Evolutionary conservation across 2,113 vertebrate genomes (phyloP).

Genomic region (Crotalus helleri): DNA sequence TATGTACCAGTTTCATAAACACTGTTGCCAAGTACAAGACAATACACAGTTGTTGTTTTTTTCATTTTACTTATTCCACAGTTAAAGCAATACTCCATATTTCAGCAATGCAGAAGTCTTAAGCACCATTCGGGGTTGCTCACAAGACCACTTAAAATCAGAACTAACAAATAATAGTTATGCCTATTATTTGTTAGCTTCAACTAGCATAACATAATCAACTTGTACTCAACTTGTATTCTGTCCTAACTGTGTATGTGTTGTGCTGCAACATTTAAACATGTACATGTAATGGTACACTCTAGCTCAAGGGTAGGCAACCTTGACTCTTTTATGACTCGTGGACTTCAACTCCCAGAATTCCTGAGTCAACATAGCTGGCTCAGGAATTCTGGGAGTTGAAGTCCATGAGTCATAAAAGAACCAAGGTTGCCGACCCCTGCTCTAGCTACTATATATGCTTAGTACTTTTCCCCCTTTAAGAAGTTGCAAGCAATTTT

Average conservation of each 20-base stretch:
- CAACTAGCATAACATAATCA: not conserved
- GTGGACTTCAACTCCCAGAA: too few species aligned
- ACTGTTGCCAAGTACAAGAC: constrained; percentile 23
- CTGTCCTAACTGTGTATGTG: not conserved
- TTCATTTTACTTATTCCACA: constrained; percentile 59
- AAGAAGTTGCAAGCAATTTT: constrained; percentile 1
- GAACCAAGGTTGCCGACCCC: too few species aligned
- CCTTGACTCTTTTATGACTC: too few species aligned
- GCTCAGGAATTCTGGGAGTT: too few species aligned
- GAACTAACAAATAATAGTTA: not conserved
- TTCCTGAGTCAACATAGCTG: too few species aligned
- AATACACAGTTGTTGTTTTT: constrained; percentile 35
- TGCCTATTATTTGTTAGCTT: not conserved
- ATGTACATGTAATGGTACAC: constrained; percentile 35
- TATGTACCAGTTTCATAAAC: constrained; percentile 35
- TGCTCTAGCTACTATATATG: constrained; percentile 35
- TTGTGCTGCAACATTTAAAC: constrained; percentile 15
- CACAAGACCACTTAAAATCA: not conserved
- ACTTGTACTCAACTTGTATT: not conserved
- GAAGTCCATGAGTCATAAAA: too few species aligned
- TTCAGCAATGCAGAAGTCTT: not conserved
- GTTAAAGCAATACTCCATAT: constrained; percentile 9
- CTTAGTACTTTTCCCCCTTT: constrained; percentile 6
- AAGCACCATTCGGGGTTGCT: constrained; percentile 7
- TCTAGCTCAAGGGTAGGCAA: constrained; percentile 24